Percentiles rank a stretch among this genome's conserved stretches.
phyloP scores from a whole-genome alignment of 2,888 invertebrate species.

The Anticlea derivata region DNA sequence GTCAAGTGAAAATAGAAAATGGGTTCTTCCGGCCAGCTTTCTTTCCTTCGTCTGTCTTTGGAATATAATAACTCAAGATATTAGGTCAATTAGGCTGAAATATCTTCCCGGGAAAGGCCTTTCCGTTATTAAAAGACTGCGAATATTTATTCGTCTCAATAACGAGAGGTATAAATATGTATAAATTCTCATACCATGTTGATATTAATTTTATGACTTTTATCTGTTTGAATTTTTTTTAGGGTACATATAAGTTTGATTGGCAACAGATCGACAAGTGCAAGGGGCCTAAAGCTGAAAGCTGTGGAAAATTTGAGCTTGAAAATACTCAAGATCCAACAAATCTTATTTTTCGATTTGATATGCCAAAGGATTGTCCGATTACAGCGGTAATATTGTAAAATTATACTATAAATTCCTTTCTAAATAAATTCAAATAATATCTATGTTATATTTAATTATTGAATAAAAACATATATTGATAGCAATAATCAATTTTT shows the following conservation, averaged over 20 bases:
- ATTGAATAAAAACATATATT: no score
- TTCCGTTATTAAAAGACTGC: conserved; percentile 8
- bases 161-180: no score
- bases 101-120: conserved; percentile 9
- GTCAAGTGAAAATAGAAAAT: conserved; percentile 24
- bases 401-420: no score
- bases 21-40: conserved; percentile 15
- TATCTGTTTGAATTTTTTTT: conserved; percentile 1
- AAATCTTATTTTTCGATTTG: conserved; percentile 55
- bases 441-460: no score
- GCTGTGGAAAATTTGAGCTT: conserved; percentile 57
- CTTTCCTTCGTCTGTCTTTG: conserved; percentile 20
- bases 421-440: no score
- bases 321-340: conserved; percentile 58
- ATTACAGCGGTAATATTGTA: conserved; percentile 60
- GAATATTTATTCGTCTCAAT: conserved; percentile 3
- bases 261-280: conserved; percentile 59
- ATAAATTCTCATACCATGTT: no score
- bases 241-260: conserved; percentile 62
- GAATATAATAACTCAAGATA: conserved; percentile 24
- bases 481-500: no score
- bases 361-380: conserved; percentile 61
- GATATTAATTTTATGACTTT: background rate
- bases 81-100: conserved; percentile 23
- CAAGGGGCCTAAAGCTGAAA: conserved; percentile 64